Base-by-base conservation (phyloP, 64 coral and sea anemone genomes). In the Hydrozoanthus tunicans region DNA sequence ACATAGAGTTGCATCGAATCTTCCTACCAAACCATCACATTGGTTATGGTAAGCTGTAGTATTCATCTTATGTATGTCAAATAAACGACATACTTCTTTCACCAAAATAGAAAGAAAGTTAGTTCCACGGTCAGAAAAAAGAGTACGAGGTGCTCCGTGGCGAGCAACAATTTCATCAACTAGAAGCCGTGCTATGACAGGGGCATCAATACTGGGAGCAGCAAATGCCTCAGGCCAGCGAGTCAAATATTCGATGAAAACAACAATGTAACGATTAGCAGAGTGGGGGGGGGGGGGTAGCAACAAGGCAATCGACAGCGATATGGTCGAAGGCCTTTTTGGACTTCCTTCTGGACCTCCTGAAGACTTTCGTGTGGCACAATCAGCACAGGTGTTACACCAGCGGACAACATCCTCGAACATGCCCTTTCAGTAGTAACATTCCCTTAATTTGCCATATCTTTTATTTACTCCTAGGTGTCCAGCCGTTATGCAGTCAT, bases 81-180 rank as follows among this genome's bases (percentile, higher is more conserved):
- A 74, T 7, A 74, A 24, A 27, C 24, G 15, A 74, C 71, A 74
- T 51, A 74, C 71, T 74, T 74, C 71, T 9, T n/a, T 26, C 5
- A 74, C 71, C 9, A 74, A 24, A 32, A 26, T 74, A 3, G 71
- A 74, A n/a, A 74, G 43, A 51, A 74, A 74, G 6, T 74, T 74
- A 10, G 25, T 53, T 9, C 71, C 71, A 24, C 71, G 71, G 43
- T 74, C 71, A 5, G 71, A 74, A 3, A 74, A 51, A 24, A 74
- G 24, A 26, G 71, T 51, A 26, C 71, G 71, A 10, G 71, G 71
- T 32, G 71, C 71, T 24, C 71, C 71, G 43, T 74, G 71, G 8
- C 71, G 71, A 24, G 71, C 20, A 74, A 74, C 43, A 51, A 74
- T 74, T 74, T 74, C 71, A 26, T 74, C 23, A 74, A 51, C 27